Evolutionary conservation across 2,888 invertebrate genomes (phyloP).

Genomic region (Ophioninae sp.): DNA sequence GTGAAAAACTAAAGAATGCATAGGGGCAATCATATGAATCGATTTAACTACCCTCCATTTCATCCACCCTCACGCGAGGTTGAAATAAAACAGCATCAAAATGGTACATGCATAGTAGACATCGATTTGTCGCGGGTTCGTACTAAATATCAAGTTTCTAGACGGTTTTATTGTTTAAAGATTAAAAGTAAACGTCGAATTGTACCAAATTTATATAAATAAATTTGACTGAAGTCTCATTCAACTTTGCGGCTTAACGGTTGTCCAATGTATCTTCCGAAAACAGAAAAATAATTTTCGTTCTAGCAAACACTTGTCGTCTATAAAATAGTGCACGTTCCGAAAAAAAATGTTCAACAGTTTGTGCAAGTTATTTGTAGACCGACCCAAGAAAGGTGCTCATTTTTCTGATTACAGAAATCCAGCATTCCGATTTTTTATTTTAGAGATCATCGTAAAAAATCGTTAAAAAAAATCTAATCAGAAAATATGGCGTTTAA

Average conservation of each 20-base stretch:
- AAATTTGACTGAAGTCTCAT: neutral
- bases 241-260: neutral
- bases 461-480: no score
- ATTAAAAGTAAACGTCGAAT: neutral
- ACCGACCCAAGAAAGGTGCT: neutral
- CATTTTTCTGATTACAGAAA: neutral
- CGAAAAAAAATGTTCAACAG: neutral
- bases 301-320: neutral
- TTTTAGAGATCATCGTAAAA: neutral
- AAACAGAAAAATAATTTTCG: neutral
- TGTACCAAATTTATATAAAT: neutral
- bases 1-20: neutral
- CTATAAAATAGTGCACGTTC: neutral
- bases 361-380: neutral
- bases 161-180: neutral
- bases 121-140: neutral
- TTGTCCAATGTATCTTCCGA: neutral
- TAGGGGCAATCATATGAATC: neutral
- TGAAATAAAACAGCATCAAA: neutral
- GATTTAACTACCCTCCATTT: neutral
- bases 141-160: neutral
- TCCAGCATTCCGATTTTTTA: neutral
- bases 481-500: no score
- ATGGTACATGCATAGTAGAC: neutral
- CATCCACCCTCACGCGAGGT: neutral